These are phyloP conservation scores for Epizoanthus rinbou DNA, from an alignment of 92 coral and sea anemone genomes.

Conservation along the genomic window DNA sequence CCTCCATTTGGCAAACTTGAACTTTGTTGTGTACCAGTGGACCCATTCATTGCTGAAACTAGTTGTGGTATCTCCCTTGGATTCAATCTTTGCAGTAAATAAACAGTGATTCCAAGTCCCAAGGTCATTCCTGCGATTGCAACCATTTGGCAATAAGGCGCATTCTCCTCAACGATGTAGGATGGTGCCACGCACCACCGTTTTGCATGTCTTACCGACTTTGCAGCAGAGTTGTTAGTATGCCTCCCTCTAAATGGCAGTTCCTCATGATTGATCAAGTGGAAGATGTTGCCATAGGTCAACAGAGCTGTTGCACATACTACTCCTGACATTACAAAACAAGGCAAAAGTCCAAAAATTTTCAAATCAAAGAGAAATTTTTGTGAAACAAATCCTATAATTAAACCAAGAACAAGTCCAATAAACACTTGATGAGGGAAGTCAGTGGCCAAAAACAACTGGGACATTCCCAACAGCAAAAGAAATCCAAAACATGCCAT, in stretches of 20 bases:
- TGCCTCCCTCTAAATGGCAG: conserved; percentile 38
- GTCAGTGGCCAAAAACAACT: conserved; percentile 42
- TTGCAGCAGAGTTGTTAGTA: conserved; percentile 34
- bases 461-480: conserved; percentile 28
- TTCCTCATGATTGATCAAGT: conserved; percentile 4
- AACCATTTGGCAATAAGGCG: conserved; percentile 34
- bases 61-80: conserved; percentile 3
- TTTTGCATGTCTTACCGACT: conserved; percentile 33
- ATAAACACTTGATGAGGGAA: conserved; percentile 52
- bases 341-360: not conserved
- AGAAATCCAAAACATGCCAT: conserved; percentile 1
- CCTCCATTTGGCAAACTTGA: not conserved
- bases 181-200: conserved; percentile 42
- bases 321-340: conserved; percentile 13
- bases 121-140: conserved; percentile 17
- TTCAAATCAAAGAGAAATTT: not conserved
- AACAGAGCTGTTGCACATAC: not conserved
- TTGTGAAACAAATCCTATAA: conserved; percentile 21
- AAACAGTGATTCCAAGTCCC: conserved; percentile 19
- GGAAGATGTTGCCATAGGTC: conserved; percentile 35
- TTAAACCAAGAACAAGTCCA: conserved; percentile 27
- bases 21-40: not conserved
- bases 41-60: not conserved
- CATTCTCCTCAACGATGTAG: conserved; percentile 12
- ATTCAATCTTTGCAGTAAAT: conserved; percentile 4